Evolutionary conservation across 2,888 invertebrate species (phyloP).

Genomic region (Athrips mouffetella): DNA sequence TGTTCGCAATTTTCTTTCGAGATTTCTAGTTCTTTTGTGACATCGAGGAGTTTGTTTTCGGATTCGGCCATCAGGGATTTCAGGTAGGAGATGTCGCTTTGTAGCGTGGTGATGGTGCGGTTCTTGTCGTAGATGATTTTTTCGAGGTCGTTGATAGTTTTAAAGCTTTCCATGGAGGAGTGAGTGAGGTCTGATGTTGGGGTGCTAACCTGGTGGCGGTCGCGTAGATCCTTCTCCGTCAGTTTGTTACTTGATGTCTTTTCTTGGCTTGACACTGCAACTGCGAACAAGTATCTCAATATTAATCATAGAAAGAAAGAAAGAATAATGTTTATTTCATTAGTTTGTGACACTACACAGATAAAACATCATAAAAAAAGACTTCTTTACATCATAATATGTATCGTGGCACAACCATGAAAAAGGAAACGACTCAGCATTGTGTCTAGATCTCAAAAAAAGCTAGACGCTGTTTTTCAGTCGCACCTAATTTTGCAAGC

Average conservation of each 20-base stretch:
- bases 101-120: conserved; percentile 58
- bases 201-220: conserved; percentile 57
- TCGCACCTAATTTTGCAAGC: too few relatives aligned
- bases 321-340: neutral
- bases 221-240: conserved; percentile 40
- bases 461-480: too few relatives aligned
- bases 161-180: conserved; percentile 58
- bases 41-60: conserved; percentile 59
- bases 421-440: too few relatives aligned
- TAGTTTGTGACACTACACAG: neutral
- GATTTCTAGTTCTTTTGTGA: conserved; percentile 56
- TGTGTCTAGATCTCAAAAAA: too few relatives aligned
- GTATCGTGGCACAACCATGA: too few relatives aligned
- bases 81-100: conserved; percentile 58
- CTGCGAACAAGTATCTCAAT: conserved; percentile 36
- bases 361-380: too few relatives aligned
- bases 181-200: conserved; percentile 55
- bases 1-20: conserved; percentile 60
- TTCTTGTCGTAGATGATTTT: conserved; percentile 65
- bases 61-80: conserved; percentile 64
- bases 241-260: conserved; percentile 37
- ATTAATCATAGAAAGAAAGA: neutral
- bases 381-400: too few relatives aligned
- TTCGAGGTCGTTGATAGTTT: conserved; percentile 66
- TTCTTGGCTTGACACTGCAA: conserved; percentile 44